phyloP scores from a whole-genome alignment of 2,797 vertebrate species.

The Pempheris klunzingeri region DNA sequence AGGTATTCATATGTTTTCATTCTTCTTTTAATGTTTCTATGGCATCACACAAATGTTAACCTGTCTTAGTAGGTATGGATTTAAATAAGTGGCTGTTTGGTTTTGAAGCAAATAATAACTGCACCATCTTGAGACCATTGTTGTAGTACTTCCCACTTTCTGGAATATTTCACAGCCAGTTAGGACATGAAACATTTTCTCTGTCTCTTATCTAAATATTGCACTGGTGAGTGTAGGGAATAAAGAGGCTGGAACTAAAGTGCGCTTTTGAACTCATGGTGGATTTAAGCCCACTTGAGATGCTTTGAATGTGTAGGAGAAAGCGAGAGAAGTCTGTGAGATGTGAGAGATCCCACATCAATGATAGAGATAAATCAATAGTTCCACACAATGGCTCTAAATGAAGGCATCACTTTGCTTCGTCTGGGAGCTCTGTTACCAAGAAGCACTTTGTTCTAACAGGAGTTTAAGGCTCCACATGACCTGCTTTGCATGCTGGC shows the following conservation, averaged over 20 bases:
- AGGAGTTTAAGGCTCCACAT: slow-evolving; percentile 25
- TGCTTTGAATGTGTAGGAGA: slow-evolving; percentile 63
- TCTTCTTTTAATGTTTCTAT: neutral
- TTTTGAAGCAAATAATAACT: neutral
- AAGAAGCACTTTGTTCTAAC: slow-evolving; percentile 57
- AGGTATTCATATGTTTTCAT: neutral
- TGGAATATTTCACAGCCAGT: slow-evolving; percentile 23
- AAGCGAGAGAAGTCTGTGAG: slow-evolving; percentile 52
- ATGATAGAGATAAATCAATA: slow-evolving; percentile 74
- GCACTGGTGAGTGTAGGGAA: neutral
- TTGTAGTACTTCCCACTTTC: neutral
- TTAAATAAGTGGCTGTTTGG: neutral
- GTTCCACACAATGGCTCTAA: slow-evolving; percentile 61
- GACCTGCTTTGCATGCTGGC: slow-evolving; percentile 6
- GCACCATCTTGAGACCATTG: neutral
- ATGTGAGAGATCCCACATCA: slow-evolving; percentile 69
- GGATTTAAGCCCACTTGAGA: slow-evolving; percentile 61
- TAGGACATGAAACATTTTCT: slow-evolving; percentile 37
- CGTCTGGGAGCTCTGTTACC: slow-evolving; percentile 57
- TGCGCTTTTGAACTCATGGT: slow-evolving; percentile 38
- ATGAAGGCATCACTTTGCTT: slow-evolving; percentile 59
- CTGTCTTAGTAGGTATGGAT: neutral
- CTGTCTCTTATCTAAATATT: slow-evolving; percentile 33
- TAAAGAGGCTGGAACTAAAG: slow-evolving; percentile 21
- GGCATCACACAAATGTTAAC: neutral